Conservation (phyloP, 2,797 vertebrate species). For the Etheostoma nigrum region DNA sequence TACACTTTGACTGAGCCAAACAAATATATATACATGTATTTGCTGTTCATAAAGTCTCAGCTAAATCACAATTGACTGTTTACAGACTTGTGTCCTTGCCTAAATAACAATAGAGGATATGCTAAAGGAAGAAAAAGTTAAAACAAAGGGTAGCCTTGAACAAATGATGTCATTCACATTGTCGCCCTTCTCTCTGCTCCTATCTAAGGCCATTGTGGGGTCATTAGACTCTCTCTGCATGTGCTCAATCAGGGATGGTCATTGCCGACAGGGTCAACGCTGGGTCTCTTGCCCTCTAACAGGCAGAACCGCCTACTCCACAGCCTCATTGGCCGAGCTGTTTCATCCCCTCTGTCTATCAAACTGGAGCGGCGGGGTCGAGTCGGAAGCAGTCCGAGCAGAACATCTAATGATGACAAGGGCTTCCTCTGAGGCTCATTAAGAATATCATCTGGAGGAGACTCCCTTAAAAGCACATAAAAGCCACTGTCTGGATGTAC, state of each 20-base stretch:
- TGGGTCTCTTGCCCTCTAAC: slow-evolving; percentile 33
- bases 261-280: slow-evolving; percentile 36
- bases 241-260: slow-evolving; percentile 48
- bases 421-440: slow-evolving; percentile 75
- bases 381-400: slow-evolving; percentile 17
- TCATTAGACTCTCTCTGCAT: slow-evolving; percentile 35
- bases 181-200: background rate
- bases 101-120: slow-evolving; percentile 37
- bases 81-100: background rate
- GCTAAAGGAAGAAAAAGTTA: background rate
- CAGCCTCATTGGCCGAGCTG: slow-evolving; percentile 17
- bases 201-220: slow-evolving; percentile 13
- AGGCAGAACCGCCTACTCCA: slow-evolving; percentile 16
- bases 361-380: slow-evolving; percentile 27
- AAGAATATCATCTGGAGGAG: slow-evolving; percentile 71
- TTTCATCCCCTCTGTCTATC: slow-evolving; percentile 32
- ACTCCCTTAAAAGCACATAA: slow-evolving; percentile 76
- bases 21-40: slow-evolving; percentile 27
- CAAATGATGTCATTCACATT: slow-evolving; percentile 20
- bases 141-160: slow-evolving; percentile 5
- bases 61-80: slow-evolving; percentile 26
- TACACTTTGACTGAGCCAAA: slow-evolving; percentile 45
- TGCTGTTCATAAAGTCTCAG: slow-evolving; percentile 31
- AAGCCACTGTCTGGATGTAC: slow-evolving; percentile 64
- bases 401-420: slow-evolving; percentile 70